Base-by-base conservation (phyloP, 2,888 invertebrate genomes). In the Piscicola geometra region DNA sequence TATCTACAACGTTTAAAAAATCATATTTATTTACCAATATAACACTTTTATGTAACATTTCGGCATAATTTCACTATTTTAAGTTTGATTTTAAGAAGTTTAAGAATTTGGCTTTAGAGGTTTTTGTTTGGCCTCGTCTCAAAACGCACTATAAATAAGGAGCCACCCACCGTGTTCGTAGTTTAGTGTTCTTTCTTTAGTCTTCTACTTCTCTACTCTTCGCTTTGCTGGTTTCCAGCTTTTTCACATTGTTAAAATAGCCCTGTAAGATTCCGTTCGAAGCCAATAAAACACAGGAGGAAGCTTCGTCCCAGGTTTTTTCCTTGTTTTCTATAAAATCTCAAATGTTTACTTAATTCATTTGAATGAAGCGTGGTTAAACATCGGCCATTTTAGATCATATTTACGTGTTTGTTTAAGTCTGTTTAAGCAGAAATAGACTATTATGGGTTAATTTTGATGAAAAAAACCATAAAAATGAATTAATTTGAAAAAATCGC, bases 261-360 rank as follows among this genome's bases (percentile, higher is more conserved):
- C 56, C 71, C 71, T 76, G 66, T 66, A 76, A 76, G 72, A 76
- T 76, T 76, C 72, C 30, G 76, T 67, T 73, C 52, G 76, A 72
- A 73, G 60, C 76, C 47, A 71, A 73, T 66, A 66, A 36, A 68
- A 56, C 47, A 68, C 68, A 73, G 73, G 76, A 50, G 76, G 76
- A 76, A 35, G 73, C 76, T 76, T 73, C 76, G 33, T 47, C 68
- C 72, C 76, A 76, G 76, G 76, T 76, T 68, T 68, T 21, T 28
- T 67, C n/a, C n/a, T 35, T 32, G 36, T 71, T 18, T 41, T 71
- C 47, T 32, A n/a, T 56, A 66, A n/a, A n/a, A n/a, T n/a, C 47
- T 25, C 30, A 21, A 36, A 47, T 56, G 15, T 35, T 47, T 18
- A 64, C 28, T 28, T 30, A 3, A 28, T 36, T 32, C 56, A 33